phyloP scores from a whole-genome alignment of 1,140 invertebrate species.

The Triops longicaudatus region DNA sequence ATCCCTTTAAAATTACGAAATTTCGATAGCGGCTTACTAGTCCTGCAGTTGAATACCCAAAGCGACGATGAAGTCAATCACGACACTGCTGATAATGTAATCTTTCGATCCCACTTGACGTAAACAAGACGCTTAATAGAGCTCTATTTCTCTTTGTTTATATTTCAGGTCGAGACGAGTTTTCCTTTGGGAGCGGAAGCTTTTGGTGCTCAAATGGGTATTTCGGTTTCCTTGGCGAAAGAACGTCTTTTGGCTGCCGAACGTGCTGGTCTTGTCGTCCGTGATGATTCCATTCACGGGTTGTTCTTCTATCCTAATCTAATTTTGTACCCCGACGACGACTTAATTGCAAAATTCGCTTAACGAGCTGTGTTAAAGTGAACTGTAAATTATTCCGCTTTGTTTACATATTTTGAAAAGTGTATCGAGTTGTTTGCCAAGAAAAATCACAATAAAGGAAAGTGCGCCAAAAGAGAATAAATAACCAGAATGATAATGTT shows the following conservation, averaged over 20 bases:
- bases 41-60: constrained; percentile 70
- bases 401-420: not conserved
- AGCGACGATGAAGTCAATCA: constrained; percentile 66
- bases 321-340: constrained; percentile 42
- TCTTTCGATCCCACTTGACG: constrained; percentile 6
- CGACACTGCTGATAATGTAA: constrained; percentile 59
- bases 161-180: constrained; percentile 57
- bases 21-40: constrained; percentile 85
- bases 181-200: constrained; percentile 73
- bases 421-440: not conserved
- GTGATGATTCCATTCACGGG: constrained; percentile 89
- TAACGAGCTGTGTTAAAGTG: not conserved
- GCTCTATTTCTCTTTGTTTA: constrained; percentile 30
- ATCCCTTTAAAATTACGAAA: constrained; percentile 59
- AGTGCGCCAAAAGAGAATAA: not conserved
- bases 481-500: not conserved
- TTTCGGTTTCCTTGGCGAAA: constrained; percentile 79
- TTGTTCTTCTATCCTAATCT: constrained; percentile 85
- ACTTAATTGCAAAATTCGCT: not conserved
- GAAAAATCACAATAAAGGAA: not conserved
- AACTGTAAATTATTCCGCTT: not conserved
- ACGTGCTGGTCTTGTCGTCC: constrained; percentile 70
- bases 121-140: not conserved
- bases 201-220: constrained; percentile 65
- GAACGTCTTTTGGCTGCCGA: constrained; percentile 77